Evolutionary conservation across 1,140 invertebrate species (phyloP).

Genomic region (Scaptomyza hsui): DNA sequence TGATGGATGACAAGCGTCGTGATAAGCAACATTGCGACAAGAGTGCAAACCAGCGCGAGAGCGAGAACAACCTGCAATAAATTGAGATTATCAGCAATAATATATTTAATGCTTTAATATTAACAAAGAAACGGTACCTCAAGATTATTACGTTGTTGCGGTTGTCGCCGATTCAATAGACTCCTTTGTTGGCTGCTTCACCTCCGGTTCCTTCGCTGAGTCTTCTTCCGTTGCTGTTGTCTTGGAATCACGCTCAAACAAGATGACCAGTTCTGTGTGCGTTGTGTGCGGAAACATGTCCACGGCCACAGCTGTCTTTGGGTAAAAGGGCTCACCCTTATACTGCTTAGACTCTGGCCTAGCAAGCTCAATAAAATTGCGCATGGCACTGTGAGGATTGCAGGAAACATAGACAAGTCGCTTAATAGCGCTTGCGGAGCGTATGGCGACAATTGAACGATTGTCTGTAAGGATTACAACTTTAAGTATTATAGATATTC

Average conservation of each 20-base stretch:
- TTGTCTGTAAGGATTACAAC: constrained; percentile 85
- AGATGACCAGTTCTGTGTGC: constrained; percentile 94
- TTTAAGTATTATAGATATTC: background rate
- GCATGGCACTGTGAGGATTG: constrained; percentile 92
- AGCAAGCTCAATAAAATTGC: constrained; percentile 95
- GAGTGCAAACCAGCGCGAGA: constrained; percentile 1
- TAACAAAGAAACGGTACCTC: constrained; percentile 27
- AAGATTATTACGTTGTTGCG: constrained; percentile 14
- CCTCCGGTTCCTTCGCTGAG: too few species aligned
- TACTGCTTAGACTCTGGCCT: constrained; percentile 92
- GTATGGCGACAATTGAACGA: constrained; percentile 90
- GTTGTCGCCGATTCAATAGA: background rate
- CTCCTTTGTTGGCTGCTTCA: constrained; percentile 1
- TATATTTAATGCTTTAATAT: constrained; percentile 5
- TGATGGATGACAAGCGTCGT: constrained; percentile 50
- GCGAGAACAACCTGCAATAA: constrained; percentile 18
- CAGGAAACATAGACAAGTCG: constrained; percentile 96
- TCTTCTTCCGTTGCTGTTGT: constrained; percentile 6
- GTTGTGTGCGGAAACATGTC: constrained; percentile 97
- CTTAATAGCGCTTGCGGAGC: constrained; percentile 90
- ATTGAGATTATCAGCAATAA: constrained; percentile 30
- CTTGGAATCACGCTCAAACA: constrained; percentile 88
- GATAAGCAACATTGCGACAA: constrained; percentile 39
- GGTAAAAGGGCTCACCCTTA: constrained; percentile 91
- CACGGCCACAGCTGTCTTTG: constrained; percentile 92